Conservation (phyloP, 2,113 vertebrate genomes). For the Elachura formosa region DNA sequence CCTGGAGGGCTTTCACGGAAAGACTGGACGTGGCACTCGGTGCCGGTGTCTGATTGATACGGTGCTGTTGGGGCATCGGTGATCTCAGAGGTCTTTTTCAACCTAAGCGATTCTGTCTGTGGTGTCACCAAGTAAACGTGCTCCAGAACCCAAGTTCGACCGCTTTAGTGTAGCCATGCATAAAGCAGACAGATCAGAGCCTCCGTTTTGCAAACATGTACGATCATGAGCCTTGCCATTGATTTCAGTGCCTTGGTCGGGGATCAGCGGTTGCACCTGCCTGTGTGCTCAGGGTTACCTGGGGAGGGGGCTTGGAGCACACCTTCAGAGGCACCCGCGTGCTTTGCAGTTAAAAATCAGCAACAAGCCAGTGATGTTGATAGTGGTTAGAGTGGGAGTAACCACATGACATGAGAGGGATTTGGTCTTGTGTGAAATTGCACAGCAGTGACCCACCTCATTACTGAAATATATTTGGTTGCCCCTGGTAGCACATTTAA, state of each 20-base stretch:
- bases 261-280: background rate
- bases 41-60: background rate
- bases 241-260: background rate
- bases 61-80: background rate
- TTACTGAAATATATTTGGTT: background rate
- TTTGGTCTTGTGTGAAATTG: background rate
- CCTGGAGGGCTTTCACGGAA: background rate
- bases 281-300: background rate
- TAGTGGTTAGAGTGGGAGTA: background rate
- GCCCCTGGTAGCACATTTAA: background rate
- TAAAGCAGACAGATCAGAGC: too few relatives aligned
- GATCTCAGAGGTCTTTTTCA: background rate
- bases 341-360: background rate
- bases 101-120: background rate
- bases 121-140: background rate
- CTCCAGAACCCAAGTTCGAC: accelerated
- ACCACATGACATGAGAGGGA: background rate
- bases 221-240: accelerated
- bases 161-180: accelerated
- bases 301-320: background rate
- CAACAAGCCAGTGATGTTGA: background rate
- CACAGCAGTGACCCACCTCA: accelerated
- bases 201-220: accelerated
- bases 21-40: background rate
- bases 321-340: accelerated